Percentiles rank a stretch among this genome's conserved stretches.
Evolutionary conservation across 2,888 invertebrate genomes (phyloP).

Genomic region (Vannuccia rotundouncinata): DNA sequence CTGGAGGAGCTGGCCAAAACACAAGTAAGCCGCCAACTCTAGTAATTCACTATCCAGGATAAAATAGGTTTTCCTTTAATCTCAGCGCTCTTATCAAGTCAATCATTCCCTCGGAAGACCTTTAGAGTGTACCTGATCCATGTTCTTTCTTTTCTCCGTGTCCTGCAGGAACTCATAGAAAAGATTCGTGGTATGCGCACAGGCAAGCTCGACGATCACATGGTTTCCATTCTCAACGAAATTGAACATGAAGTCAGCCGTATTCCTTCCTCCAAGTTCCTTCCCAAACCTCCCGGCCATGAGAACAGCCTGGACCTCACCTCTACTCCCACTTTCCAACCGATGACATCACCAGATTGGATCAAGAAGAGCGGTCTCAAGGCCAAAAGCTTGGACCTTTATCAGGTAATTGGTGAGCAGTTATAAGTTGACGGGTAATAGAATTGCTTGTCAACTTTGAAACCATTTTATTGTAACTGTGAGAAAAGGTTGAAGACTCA

Average conservation of each 20-base stretch:
- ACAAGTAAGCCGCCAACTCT: no score
- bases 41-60: no score
- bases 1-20: constrained; percentile 53
- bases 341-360: constrained; percentile 52
- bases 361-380: constrained; percentile 53
- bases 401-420: no score
- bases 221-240: constrained; percentile 56
- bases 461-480: no score
- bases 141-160: no score
- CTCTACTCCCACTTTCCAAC: constrained; percentile 48
- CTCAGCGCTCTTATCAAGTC: not conserved
- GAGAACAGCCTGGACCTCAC: constrained; percentile 51
- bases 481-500: no score
- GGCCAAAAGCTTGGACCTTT: constrained; percentile 54
- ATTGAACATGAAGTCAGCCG: constrained; percentile 52
- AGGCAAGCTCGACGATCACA: constrained; percentile 55
- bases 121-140: no score
- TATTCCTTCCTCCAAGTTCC: constrained; percentile 53
- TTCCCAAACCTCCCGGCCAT: constrained; percentile 56
- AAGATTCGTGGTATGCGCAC: constrained; percentile 56
- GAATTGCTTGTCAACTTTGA: no score
- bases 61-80: not conserved
- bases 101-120: not conserved
- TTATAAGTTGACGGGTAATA: no score
- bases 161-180: constrained; percentile 50